phyloP scores from a whole-genome alignment of 2,113 vertebrate genomes.

The Perca flavescens region DNA sequence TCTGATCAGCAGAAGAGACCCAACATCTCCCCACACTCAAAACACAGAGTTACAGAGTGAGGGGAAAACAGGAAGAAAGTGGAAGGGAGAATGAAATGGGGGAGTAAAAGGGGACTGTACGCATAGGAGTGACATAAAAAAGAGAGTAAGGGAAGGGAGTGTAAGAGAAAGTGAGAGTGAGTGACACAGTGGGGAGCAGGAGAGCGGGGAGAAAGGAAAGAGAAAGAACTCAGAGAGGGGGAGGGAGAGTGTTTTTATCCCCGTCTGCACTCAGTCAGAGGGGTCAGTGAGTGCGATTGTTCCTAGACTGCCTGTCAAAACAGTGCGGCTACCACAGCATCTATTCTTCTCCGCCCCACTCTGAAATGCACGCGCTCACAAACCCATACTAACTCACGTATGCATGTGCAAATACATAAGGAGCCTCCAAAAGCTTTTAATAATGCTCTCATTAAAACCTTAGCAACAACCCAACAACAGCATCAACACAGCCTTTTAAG shows the following conservation, averaged over 20 bases:
- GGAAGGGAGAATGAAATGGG: neutral
- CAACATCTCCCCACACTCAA: constrained; percentile 30
- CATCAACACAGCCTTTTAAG: constrained; percentile 45
- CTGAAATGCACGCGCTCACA: constrained; percentile 44
- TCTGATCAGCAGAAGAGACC: constrained; percentile 54
- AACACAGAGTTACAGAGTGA: constrained; percentile 17
- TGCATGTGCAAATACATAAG: constrained; percentile 31
- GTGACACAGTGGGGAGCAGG: constrained; percentile 53
- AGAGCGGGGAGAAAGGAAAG: constrained; percentile 54
- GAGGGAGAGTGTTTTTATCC: constrained; percentile 72
- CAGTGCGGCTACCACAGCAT: constrained; percentile 69
- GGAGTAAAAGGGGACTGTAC: constrained; percentile 10
- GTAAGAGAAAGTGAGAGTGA: constrained; percentile 61
- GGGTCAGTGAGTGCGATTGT: constrained; percentile 83
- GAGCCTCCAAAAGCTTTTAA: constrained; percentile 39
- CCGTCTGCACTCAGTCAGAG: constrained; percentile 74
- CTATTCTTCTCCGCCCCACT: constrained; percentile 60
- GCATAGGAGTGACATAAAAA: constrained; percentile 29
- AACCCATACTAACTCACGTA: constrained; percentile 36
- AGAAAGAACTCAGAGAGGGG: constrained; percentile 53
- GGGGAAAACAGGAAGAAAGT: neutral
- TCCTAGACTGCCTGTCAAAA: constrained; percentile 82
- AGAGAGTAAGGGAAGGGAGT: constrained; percentile 42
- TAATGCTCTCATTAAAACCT: constrained; percentile 32
- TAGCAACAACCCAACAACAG: constrained; percentile 50